These are phyloP conservation scores for Vultur gryphus DNA, from an alignment of 2,797 vertebrate species.

Conservation along the genomic window DNA sequence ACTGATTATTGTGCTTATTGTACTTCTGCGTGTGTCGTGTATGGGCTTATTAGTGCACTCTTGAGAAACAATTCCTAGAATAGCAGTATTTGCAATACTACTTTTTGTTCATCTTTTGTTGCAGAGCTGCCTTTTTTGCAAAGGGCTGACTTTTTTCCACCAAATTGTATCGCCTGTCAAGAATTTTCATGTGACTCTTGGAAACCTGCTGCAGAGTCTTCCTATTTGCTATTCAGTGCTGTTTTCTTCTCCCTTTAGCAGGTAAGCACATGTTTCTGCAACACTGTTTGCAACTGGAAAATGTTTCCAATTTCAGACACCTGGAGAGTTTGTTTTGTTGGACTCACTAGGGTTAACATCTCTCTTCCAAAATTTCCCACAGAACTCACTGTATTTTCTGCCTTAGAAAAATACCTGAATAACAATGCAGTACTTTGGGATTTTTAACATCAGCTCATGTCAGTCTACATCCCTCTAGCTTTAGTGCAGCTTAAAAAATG, in stretches of 20 bases:
- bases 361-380: not conserved
- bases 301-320: not conserved
- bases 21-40: not conserved
- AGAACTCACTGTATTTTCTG: not conserved
- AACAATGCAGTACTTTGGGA: not conserved
- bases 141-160: not conserved
- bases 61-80: not conserved
- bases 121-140: conserved; percentile 38
- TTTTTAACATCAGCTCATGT: not conserved
- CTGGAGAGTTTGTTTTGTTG: not conserved
- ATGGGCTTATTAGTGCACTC: not conserved
- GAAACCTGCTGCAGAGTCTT: not conserved
- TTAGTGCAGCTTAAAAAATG: not conserved
- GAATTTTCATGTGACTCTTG: not conserved
- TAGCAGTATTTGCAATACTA: not conserved
- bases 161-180: not conserved
- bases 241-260: conserved; percentile 25
- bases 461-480: not conserved
- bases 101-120: conserved; percentile 8
- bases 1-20: not conserved
- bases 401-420: not conserved
- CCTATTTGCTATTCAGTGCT: not conserved
- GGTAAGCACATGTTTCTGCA: conserved; percentile 38
- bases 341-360: not conserved
- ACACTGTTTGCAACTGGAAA: not conserved